Conservation (phyloP, 37 sponge, comb jelly and placozoan genomes). For the Cliona cf. orientalis region DNA sequence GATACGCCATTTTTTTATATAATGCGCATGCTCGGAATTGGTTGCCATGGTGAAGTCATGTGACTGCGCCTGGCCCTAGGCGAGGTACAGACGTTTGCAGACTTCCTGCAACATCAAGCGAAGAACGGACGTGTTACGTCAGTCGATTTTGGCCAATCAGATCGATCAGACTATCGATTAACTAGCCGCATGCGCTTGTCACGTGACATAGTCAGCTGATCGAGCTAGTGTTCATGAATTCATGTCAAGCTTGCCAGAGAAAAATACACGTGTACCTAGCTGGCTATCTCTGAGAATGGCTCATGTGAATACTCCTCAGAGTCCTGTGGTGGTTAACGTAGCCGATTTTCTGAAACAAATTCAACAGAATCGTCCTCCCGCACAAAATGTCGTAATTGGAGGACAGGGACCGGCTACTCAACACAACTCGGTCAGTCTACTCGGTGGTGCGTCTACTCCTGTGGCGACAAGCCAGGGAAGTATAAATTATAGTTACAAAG, state of each 20-base stretch:
- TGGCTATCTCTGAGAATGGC: background rate
- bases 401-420: background rate
- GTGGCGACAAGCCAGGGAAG: background rate
- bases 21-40: too few relatives aligned
- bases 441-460: background rate
- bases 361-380: background rate
- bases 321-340: background rate
- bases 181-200: background rate
- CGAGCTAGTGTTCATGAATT: background rate
- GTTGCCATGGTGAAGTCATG: too few relatives aligned
- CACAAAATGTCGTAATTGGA: too few relatives aligned
- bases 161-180: background rate
- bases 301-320: background rate
- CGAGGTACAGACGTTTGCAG: background rate
- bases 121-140: background rate
- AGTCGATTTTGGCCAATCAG: background rate
- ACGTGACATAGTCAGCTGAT: too few relatives aligned
- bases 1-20: too few relatives aligned
- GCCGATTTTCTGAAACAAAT: background rate
- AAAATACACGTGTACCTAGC: too few relatives aligned
- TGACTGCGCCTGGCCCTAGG: too few relatives aligned
- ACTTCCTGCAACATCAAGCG: background rate
- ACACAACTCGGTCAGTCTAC: too few relatives aligned
- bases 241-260: background rate
- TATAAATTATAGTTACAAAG: conserved; percentile 15